Conservation (phyloP, 2,888 invertebrate genomes). For the Trachelus troglodyta region DNA sequence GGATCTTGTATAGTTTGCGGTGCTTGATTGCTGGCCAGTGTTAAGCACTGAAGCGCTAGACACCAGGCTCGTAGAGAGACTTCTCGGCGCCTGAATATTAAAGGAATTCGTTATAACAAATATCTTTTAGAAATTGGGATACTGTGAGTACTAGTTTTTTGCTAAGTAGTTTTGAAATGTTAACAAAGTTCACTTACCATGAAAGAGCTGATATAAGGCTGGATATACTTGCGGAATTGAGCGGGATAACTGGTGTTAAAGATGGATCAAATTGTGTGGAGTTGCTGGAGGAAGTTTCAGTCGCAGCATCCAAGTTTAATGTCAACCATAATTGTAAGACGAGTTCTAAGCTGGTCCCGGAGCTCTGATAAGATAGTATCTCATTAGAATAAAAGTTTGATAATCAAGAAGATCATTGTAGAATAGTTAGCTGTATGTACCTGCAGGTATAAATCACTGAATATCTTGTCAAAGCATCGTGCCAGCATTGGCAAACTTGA, state of each 20-base stretch:
- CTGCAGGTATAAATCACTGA: constrained; percentile 73
- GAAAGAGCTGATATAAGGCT: constrained; percentile 76
- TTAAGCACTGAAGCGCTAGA: constrained; percentile 80
- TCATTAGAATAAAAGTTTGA: constrained; percentile 9
- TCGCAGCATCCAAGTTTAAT: constrained; percentile 75
- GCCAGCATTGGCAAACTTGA: constrained; percentile 72
- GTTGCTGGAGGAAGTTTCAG: constrained; percentile 56
- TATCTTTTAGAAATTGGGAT: background rate
- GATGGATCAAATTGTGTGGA: constrained; percentile 70
- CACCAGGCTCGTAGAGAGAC: constrained; percentile 84
- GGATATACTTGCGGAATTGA: constrained; percentile 75
- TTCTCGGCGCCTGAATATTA: constrained; percentile 69
- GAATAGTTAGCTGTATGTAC: constrained; percentile 42
- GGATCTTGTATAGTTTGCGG: constrained; percentile 43
- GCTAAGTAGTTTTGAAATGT: background rate
- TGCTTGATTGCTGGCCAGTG: constrained; percentile 77
- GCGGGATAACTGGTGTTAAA: constrained; percentile 73
- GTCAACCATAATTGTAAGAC: constrained; percentile 89
- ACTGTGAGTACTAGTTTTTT: background rate
- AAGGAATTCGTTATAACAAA: constrained; percentile 7
- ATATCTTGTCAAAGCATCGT: constrained; percentile 77
- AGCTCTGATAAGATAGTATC: constrained; percentile 67
- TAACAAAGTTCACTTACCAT: constrained; percentile 60
- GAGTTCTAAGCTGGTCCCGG: constrained; percentile 83
- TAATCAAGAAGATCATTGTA: background rate